phyloP scores from a whole-genome alignment of 2,888 invertebrate species.

The Odontothrips loti region DNA sequence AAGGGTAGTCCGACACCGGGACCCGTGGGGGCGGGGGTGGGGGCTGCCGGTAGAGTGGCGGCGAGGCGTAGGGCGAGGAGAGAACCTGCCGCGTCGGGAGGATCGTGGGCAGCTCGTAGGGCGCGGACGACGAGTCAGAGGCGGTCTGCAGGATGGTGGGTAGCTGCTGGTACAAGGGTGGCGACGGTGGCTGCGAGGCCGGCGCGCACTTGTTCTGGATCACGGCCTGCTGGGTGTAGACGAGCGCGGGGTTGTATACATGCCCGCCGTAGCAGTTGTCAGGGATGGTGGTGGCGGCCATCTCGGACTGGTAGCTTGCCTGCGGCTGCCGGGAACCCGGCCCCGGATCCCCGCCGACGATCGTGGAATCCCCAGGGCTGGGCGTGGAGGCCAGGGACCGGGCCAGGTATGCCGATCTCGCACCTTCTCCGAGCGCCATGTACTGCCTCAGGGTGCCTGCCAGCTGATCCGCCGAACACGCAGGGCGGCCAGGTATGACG shows the following conservation, averaged over 20 bases:
- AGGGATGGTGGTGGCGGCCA: neutral
- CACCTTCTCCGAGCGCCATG: neutral
- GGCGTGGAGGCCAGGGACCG: neutral
- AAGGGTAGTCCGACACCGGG: neutral
- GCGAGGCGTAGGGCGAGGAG: neutral
- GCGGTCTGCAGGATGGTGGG: constrained; percentile 8
- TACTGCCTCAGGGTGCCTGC: neutral
- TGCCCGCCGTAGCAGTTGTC: neutral
- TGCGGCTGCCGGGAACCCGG: neutral
- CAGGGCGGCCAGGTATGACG: neutral
- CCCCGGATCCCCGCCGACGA: neutral
- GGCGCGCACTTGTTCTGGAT: neutral
- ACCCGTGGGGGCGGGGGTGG: neutral
- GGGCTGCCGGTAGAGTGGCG: neutral
- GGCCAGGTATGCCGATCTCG: neutral
- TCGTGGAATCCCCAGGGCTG: neutral
- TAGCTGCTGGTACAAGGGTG: neutral
- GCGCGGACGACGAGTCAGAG: neutral
- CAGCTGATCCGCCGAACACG: neutral
- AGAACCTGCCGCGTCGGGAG: neutral
- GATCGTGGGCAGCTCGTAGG: neutral
- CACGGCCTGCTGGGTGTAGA: neutral
- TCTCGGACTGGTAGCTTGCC: neutral
- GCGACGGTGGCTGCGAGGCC: neutral
- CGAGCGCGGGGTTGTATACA: neutral